These are phyloP conservation scores for Hydrotaea diabolus DNA, from an alignment of 2,888 invertebrate species.

Conservation along the genomic window DNA sequence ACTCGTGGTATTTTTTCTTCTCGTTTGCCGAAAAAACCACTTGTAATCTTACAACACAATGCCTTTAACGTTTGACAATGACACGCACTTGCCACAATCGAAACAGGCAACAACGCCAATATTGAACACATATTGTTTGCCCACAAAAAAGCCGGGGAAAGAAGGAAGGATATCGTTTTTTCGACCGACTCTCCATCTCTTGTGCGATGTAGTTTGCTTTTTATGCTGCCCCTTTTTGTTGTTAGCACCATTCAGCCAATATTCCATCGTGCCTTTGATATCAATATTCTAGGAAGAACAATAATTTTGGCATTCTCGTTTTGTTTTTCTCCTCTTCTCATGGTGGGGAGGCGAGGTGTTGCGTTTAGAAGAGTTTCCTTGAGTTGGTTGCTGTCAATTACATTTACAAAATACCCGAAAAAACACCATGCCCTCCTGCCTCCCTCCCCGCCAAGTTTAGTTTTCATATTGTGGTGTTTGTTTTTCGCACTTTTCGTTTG, in stretches of 20 bases:
- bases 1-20: constrained; percentile 8
- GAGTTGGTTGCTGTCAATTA: constrained; percentile 51
- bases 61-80: constrained; percentile 57
- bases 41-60: constrained; percentile 52
- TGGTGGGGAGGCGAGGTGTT: too few species aligned
- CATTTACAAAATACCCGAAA: constrained; percentile 32
- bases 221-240: neutral
- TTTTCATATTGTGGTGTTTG: constrained; percentile 7
- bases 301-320: neutral
- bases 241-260: too few species aligned
- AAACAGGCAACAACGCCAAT: neutral
- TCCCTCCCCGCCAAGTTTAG: neutral
- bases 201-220: neutral
- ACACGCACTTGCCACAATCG: constrained; percentile 48
- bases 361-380: constrained; percentile 28
- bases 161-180: constrained; percentile 18
- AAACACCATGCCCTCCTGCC: neutral
- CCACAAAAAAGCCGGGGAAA: neutral
- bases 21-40: neutral
- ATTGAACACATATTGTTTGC: constrained; percentile 43
- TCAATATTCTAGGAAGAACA: constrained; percentile 17
- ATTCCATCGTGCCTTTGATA: neutral
- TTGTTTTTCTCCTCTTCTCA: constrained; percentile 20
- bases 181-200: neutral
- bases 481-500: neutral